Evolutionary conservation across 2,113 vertebrate species (phyloP).

Genomic region (Hassar affinis): DNA sequence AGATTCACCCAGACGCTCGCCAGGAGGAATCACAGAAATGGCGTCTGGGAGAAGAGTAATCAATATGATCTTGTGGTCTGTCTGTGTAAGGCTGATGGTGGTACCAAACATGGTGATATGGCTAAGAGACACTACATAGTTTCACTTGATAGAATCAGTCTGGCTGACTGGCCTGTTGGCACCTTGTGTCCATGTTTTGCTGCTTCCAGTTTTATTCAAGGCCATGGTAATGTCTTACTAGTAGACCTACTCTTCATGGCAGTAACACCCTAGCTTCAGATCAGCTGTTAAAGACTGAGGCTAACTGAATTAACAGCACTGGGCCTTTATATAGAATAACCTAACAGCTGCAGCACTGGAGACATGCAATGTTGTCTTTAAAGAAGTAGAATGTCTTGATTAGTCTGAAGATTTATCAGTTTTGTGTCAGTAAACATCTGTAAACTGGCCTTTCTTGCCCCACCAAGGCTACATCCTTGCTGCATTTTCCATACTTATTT

Average conservation of each 20-base stretch:
- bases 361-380: slow-evolving; percentile 4
- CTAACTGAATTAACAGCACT: background rate
- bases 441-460: slow-evolving; percentile 57
- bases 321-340: slow-evolving; percentile 8
- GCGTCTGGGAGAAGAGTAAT: slow-evolving; percentile 71
- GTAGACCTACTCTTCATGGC: slow-evolving; percentile 4
- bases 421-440: slow-evolving; percentile 54
- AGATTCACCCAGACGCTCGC: slow-evolving; percentile 92
- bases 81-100: background rate
- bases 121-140: background rate
- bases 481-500: background rate
- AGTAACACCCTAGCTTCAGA: slow-evolving; percentile 9
- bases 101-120: background rate
- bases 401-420: slow-evolving; percentile 22
- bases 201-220: slow-evolving; percentile 29
- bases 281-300: background rate
- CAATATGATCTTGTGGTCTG: background rate
- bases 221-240: background rate
- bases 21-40: slow-evolving; percentile 98
- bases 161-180: background rate
- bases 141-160: background rate
- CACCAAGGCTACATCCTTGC: background rate
- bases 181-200: slow-evolving; percentile 6
- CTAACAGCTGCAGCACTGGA: slow-evolving; percentile 21
- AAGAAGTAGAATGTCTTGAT: slow-evolving; percentile 57